phyloP scores from a whole-genome alignment of 2,797 vertebrate genomes.

The Chelidonichthys spinosus region DNA sequence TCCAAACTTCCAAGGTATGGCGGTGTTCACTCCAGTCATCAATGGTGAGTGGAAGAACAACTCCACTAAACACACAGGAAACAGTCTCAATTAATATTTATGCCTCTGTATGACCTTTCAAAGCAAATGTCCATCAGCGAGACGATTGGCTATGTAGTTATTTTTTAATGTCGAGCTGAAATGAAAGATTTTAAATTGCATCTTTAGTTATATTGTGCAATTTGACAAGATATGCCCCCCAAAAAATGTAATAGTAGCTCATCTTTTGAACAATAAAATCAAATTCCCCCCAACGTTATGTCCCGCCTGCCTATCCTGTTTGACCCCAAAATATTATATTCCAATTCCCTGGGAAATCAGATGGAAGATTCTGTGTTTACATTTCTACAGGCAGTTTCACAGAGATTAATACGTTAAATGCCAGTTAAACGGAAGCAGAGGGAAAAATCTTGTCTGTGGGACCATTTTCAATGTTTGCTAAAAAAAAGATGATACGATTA shows the following conservation, averaged over 20 bases:
- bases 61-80: not conserved
- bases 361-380: not conserved
- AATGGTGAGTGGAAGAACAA: conserved; percentile 82
- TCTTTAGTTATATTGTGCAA: too few relatives aligned
- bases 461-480: too few relatives aligned
- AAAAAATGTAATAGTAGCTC: too few relatives aligned
- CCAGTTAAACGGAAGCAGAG: not conserved
- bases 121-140: not conserved
- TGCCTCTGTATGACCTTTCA: not conserved
- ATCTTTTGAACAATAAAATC: too few relatives aligned
- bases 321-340: too few relatives aligned
- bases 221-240: too few relatives aligned
- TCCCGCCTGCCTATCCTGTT: too few relatives aligned
- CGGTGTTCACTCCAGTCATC: conserved; percentile 90
- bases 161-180: too few relatives aligned
- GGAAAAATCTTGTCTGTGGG: too few relatives aligned
- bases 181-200: too few relatives aligned
- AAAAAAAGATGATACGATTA: too few relatives aligned
- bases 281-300: too few relatives aligned
- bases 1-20: conserved; percentile 89
- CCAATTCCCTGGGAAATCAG: not conserved
- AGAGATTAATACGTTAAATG: not conserved
- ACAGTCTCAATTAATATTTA: not conserved
- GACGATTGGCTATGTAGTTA: not conserved
- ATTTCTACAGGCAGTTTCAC: not conserved